These are phyloP conservation scores for Ctenochaetus hawaiiensis DNA, from an alignment of 2,797 vertebrate species.

Conservation along the genomic window DNA sequence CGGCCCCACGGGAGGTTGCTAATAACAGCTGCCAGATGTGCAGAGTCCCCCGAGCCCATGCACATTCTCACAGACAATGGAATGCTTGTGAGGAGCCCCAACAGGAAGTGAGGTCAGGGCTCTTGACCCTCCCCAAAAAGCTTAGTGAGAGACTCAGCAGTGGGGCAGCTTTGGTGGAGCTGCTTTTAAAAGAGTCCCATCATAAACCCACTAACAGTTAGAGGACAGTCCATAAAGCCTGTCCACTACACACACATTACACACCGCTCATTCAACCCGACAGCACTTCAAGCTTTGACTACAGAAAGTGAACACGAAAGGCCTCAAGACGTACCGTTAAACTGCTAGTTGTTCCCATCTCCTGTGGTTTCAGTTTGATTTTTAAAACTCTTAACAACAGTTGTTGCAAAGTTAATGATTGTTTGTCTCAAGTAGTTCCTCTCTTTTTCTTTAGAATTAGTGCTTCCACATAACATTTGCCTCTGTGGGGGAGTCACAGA, in stretches of 20 bases:
- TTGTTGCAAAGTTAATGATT: slow-evolving; percentile 11
- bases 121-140: slow-evolving; percentile 82
- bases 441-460: slow-evolving; percentile 32
- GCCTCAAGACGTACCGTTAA: not conserved
- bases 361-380: slow-evolving; percentile 7
- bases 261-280: slow-evolving; percentile 35
- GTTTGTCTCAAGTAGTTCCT: slow-evolving; percentile 37
- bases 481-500: slow-evolving; percentile 37
- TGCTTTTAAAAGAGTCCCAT: slow-evolving; percentile 67
- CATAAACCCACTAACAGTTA: slow-evolving; percentile 68
- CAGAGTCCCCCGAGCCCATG: slow-evolving; percentile 81
- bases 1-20: slow-evolving; percentile 78
- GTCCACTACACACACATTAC: slow-evolving; percentile 50
- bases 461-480: slow-evolving; percentile 53
- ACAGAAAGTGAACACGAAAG: slow-evolving; percentile 22
- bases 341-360: slow-evolving; percentile 1
- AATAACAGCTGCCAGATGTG: slow-evolving; percentile 90
- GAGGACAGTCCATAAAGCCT: slow-evolving; percentile 66
- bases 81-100: slow-evolving; percentile 86
- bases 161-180: slow-evolving; percentile 57
- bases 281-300: slow-evolving; percentile 18
- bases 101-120: slow-evolving; percentile 89
- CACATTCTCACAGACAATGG: slow-evolving; percentile 90
- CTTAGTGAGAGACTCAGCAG: slow-evolving; percentile 69
- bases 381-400: slow-evolving; percentile 5